Conservation (phyloP, 2,797 vertebrate species). For the Coregonus ussuriensis region DNA sequence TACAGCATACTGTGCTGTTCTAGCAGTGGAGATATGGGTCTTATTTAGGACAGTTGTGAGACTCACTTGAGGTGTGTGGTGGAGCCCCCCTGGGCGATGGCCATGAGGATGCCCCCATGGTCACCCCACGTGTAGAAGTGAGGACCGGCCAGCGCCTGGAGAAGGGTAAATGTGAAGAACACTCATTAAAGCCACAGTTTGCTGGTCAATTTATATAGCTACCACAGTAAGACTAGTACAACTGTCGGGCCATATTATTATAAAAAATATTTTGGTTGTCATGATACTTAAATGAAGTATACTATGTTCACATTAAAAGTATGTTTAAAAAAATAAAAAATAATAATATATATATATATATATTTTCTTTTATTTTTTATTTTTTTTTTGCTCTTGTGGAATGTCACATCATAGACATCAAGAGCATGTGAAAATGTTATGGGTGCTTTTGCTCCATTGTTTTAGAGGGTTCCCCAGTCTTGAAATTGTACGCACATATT, state of each 20-base stretch:
- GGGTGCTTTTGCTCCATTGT: not conserved
- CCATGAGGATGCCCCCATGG: slow-evolving; percentile 94
- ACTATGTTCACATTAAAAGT: not conserved
- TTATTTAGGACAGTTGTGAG: not conserved
- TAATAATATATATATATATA: not conserved
- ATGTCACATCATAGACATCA: too few relatives aligned
- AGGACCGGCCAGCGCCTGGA: slow-evolving; percentile 89
- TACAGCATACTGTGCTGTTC: not conserved
- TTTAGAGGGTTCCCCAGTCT: too few relatives aligned
- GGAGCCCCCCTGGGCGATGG: slow-evolving; percentile 87
- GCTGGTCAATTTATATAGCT: too few relatives aligned
- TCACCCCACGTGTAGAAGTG: slow-evolving; percentile 98
- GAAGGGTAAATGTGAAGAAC: not conserved
- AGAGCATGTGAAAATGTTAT: not conserved
- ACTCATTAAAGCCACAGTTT: not conserved
- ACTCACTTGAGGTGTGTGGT: slow-evolving; percentile 91
- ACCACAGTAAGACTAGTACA: not conserved
- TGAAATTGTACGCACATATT: too few relatives aligned
- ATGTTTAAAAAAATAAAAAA: not conserved
- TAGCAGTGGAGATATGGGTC: not conserved
- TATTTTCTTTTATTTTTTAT: too few relatives aligned
- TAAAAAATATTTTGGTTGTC: not conserved
- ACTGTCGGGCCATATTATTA: not conserved
- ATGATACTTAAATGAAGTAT: not conserved
- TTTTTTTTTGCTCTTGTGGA: not conserved